Conservation (phyloP, 2,888 invertebrate species). For the Campoletis raptor region DNA sequence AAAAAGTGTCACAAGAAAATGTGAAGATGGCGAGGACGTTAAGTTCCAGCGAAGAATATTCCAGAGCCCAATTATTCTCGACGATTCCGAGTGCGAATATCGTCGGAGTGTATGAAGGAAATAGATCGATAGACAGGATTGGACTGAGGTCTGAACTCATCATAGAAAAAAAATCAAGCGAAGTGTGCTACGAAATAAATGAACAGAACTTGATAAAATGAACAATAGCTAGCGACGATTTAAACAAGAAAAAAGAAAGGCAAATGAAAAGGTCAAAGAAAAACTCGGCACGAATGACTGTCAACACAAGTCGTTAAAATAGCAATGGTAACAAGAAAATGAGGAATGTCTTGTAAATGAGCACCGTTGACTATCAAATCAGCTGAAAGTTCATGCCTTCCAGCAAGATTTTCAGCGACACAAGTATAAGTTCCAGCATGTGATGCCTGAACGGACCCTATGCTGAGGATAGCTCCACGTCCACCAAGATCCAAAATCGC, state of each 20-base stretch:
- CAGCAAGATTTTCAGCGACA: conserved; percentile 87
- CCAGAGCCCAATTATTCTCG: not conserved
- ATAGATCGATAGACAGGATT: conserved; percentile 49
- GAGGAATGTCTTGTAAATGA: conserved; percentile 62
- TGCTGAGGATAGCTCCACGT: conserved; percentile 88
- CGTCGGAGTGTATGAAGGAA: conserved; percentile 10
- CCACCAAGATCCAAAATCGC: conserved; percentile 87
- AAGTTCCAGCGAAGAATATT: not conserved
- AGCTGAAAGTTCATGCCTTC: conserved; percentile 86
- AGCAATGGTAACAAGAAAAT: not conserved
- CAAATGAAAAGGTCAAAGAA: conserved; percentile 52
- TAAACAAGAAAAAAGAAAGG: not conserved
- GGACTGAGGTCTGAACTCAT: conserved; percentile 53
- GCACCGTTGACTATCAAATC: conserved; percentile 86
- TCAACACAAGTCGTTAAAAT: conserved; percentile 19
- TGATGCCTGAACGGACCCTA: conserved; percentile 86
- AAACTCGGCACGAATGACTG: conserved; percentile 34
- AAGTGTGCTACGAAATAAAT: conserved; percentile 34
- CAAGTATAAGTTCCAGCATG: conserved; percentile 88
- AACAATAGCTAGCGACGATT: conserved; percentile 35
- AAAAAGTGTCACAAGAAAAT: not conserved
- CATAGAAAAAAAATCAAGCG: conserved; percentile 43
- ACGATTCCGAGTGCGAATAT: not conserved
- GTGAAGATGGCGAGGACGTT: not conserved
- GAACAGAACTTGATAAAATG: not conserved